A percentile compares a stretch with the other conserved stretches of the same genome.
These are phyloP conservation scores for Nesogale talazaci DNA, from an alignment of 2,113 vertebrate species.

Conservation along the genomic window DNA sequence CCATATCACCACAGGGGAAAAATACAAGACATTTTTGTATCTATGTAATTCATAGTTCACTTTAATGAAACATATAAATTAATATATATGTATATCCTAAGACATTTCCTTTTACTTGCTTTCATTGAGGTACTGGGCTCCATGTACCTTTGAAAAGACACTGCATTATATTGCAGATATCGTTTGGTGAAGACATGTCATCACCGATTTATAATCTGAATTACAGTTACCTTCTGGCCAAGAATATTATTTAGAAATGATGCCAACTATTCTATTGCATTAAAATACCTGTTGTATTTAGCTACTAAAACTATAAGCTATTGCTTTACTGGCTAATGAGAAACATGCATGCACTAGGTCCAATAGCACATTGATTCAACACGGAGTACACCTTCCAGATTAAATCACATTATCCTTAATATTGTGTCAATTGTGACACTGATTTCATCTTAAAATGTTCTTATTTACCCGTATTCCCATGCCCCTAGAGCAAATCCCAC, in stretches of 20 bases:
- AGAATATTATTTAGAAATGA: not conserved
- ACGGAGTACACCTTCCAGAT: not conserved
- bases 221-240: not conserved
- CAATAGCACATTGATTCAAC: not conserved
- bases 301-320: no score
- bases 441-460: not conserved
- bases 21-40: not conserved
- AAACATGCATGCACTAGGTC: not conserved
- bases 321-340: not conserved
- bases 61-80: constrained; percentile 22
- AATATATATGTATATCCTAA: not conserved
- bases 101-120: not conserved
- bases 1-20: constrained; percentile 48
- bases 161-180: not conserved
- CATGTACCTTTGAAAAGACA: not conserved
- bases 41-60: constrained; percentile 2
- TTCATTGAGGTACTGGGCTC: not conserved
- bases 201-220: not conserved
- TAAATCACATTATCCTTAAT: not conserved
- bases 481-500: not conserved
- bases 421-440: not conserved
- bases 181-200: not conserved
- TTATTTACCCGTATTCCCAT: not conserved
- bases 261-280: not conserved
- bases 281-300: not conserved